These are phyloP conservation scores for Myopa tessellatipennis DNA, from an alignment of 2,888 invertebrate species.

Conservation along the genomic window DNA sequence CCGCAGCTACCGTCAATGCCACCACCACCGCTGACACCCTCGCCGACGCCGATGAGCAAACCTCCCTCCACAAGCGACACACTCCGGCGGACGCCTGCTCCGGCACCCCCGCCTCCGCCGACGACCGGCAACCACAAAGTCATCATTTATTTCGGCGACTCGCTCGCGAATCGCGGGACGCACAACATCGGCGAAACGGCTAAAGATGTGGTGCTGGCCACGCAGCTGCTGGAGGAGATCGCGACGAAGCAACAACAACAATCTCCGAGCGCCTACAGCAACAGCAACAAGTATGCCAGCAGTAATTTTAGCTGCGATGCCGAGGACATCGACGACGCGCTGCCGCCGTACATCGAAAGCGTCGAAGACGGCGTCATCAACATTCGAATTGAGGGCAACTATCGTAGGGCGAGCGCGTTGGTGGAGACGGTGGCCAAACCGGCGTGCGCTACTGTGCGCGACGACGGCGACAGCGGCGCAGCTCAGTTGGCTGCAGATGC, in stretches of 20 bases:
- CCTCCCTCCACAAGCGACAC: conserved; percentile 47
- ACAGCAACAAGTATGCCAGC: conserved; percentile 18
- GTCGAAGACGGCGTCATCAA: conserved; percentile 71
- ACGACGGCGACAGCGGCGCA: conserved; percentile 48
- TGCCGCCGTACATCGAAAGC: conserved; percentile 68
- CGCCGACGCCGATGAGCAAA: conserved; percentile 60
- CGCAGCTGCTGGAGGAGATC: conserved; percentile 40
- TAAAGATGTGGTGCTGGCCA: conserved; percentile 44
- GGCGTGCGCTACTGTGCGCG: conserved; percentile 58
- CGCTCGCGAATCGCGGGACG: conserved; percentile 66
- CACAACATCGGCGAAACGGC: conserved; percentile 39
- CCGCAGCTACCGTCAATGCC: conserved; percentile 64
- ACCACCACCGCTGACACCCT: conserved; percentile 59
- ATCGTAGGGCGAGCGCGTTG: conserved; percentile 72
- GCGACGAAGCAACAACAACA: conserved; percentile 6
- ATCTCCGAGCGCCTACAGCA: conserved; percentile 31
- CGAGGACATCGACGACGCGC: conserved; percentile 57
- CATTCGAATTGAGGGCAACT: conserved; percentile 74
- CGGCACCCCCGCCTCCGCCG: conserved; percentile 33
- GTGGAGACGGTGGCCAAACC: conserved; percentile 70
- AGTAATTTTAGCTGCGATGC: conserved; percentile 15
- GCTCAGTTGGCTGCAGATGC: conserved; percentile 9
- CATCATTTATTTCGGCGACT: conserved; percentile 80
- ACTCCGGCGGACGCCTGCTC: conserved; percentile 23
- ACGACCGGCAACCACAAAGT: conserved; percentile 72